These are phyloP conservation scores for Atta colombica DNA, from an alignment of 1,140 invertebrate genomes.

Conservation along the genomic window DNA sequence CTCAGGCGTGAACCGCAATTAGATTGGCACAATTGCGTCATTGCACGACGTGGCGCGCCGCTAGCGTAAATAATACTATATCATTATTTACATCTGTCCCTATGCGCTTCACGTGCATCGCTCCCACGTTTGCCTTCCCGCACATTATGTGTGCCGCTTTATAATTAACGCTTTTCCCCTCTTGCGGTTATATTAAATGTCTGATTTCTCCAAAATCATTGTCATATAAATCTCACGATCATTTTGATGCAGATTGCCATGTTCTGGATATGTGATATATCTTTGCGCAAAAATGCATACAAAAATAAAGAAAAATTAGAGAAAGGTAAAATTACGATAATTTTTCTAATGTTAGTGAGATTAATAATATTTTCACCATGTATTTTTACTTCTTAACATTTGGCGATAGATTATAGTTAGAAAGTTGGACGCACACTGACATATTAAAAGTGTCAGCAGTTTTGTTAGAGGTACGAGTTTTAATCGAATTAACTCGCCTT, in stretches of 20 bases:
- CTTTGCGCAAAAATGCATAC: not conserved
- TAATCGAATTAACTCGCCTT: slow-evolving; percentile 64
- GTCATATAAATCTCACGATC: not conserved
- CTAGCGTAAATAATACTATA: slow-evolving; percentile 56
- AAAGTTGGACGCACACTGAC: slow-evolving; percentile 1
- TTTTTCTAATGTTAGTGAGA: not conserved
- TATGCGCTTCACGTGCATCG: slow-evolving; percentile 37
- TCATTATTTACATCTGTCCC: slow-evolving; percentile 50
- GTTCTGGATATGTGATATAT: not conserved
- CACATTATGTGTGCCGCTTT: slow-evolving; percentile 42
- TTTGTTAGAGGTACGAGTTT: slow-evolving; percentile 56
- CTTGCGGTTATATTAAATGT: slow-evolving; percentile 30
- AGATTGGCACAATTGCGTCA: slow-evolving; percentile 52
- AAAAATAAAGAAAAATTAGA: not conserved
- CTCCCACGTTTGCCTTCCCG: slow-evolving; percentile 18
- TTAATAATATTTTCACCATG: slow-evolving; percentile 5
- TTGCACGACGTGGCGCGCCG: slow-evolving; percentile 43
- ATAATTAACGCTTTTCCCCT: slow-evolving; percentile 36
- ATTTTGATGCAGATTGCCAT: not conserved
- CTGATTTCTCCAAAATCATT: not conserved
- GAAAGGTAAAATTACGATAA: not conserved
- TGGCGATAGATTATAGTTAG: slow-evolving; percentile 39
- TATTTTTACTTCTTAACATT: slow-evolving; percentile 1
- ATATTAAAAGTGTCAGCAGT: slow-evolving; percentile 66
- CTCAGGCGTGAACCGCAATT: slow-evolving; percentile 47